phyloP scores from a whole-genome alignment of 2,113 vertebrate species.

The Poecilia latipinna region DNA sequence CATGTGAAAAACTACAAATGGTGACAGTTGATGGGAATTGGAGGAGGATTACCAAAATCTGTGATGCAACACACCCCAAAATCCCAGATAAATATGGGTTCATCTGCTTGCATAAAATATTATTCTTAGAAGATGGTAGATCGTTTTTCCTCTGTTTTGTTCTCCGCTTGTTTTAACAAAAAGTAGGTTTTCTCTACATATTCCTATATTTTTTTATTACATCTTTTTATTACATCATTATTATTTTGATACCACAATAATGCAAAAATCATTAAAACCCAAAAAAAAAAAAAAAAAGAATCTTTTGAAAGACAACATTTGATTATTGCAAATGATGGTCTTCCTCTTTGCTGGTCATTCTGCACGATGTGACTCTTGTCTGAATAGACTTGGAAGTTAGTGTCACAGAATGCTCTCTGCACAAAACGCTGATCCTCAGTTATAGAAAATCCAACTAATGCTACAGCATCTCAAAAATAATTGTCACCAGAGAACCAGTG shows the following conservation, averaged over 20 bases:
- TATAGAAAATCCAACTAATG: slow-evolving; percentile 50
- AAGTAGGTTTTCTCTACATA: background rate
- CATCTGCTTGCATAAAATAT: slow-evolving; percentile 5
- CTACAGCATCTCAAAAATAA: slow-evolving; percentile 37
- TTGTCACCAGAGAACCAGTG: slow-evolving; percentile 44
- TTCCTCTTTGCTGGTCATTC: background rate
- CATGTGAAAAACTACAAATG: slow-evolving; percentile 21
- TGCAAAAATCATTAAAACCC: background rate
- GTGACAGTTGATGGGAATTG: slow-evolving; percentile 18
- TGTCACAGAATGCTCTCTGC: slow-evolving; percentile 6
- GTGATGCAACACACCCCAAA: slow-evolving; percentile 31
- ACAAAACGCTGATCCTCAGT: slow-evolving; percentile 30
- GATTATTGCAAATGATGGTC: background rate
- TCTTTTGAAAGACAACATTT: background rate
- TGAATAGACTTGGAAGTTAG: slow-evolving; percentile 7
- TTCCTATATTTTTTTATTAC: background rate
- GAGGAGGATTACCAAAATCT: slow-evolving; percentile 34
- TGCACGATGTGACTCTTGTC: slow-evolving; percentile 13
- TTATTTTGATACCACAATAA: too few species aligned
- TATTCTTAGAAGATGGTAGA: background rate
- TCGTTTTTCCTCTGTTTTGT: too few species aligned
- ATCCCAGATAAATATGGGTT: slow-evolving; percentile 20
- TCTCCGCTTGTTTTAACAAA: background rate
- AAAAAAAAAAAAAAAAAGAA: background rate
- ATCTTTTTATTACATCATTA: too few species aligned